A percentile compares a stretch with the other conserved stretches of the same genome.
Conservation (phyloP, 2,888 invertebrate genomes). For the Xestia c-nigrum region DNA sequence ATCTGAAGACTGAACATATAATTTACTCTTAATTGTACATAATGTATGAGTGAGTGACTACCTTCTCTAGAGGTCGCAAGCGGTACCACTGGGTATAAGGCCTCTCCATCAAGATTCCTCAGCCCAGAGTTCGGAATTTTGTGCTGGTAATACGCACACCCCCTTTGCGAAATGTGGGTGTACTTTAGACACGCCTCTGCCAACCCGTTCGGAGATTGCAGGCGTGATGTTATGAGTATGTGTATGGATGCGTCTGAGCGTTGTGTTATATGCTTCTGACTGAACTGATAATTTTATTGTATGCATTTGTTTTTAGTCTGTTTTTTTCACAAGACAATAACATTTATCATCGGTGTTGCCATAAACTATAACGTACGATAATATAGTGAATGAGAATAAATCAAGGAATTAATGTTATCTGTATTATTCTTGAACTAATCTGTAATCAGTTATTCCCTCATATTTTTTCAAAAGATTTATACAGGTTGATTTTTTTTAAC, state of each 20-base stretch:
- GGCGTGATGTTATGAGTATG: conserved; percentile 8
- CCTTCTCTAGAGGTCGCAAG: background rate
- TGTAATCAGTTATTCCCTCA: background rate
- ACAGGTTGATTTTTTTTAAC: background rate
- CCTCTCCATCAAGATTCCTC: background rate
- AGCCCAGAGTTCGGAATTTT: background rate
- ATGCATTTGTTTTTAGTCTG: conserved; percentile 17
- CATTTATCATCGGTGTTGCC: background rate
- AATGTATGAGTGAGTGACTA: conserved; percentile 24
- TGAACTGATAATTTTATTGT: conserved; percentile 52
- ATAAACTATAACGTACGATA: background rate
- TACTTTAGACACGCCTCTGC: background rate
- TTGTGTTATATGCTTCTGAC: conserved; percentile 38
- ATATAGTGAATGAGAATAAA: background rate
- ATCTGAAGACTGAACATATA: conserved; percentile 61
- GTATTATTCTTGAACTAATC: background rate
- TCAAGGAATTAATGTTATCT: conserved; percentile 18
- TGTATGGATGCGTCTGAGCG: conserved; percentile 27
- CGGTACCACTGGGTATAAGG: background rate
- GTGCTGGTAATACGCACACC: background rate
- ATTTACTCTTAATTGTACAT: conserved; percentile 32
- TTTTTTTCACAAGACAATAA: background rate
- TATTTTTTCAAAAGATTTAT: conserved; percentile 1
- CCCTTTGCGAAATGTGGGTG: background rate
- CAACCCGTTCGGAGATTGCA: no score